A percentile compares a stretch with the other conserved stretches of the same genome.
phyloP scores from a whole-genome alignment of 2,888 invertebrate genomes.

The Phorcus lineatus region DNA sequence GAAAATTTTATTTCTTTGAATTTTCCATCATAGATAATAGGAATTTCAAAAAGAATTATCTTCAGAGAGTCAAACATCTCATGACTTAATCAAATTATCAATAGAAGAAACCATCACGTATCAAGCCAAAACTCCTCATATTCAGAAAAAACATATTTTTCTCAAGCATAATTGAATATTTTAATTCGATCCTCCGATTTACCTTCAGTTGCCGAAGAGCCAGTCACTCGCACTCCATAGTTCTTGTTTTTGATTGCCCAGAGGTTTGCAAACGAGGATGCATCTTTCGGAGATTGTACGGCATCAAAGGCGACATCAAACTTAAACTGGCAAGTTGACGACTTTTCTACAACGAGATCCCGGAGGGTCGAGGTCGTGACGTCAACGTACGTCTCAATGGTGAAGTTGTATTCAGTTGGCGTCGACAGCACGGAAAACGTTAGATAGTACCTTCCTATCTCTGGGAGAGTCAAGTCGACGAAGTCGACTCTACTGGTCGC shows the following conservation, averaged over 20 bases:
- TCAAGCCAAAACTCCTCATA: too few relatives aligned
- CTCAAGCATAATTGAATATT: too few relatives aligned
- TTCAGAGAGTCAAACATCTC: too few relatives aligned
- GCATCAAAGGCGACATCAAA: constrained; percentile 50
- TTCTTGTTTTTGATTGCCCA: constrained; percentile 30
- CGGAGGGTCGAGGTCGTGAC: constrained; percentile 41
- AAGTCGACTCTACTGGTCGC: constrained; percentile 46
- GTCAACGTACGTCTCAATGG: constrained; percentile 41
- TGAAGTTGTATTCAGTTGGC: constrained; percentile 52
- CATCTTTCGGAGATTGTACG: constrained; percentile 36
- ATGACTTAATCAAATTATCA: too few relatives aligned
- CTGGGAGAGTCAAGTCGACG: constrained; percentile 43
- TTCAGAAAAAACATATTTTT: too few relatives aligned
- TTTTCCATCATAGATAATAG: too few relatives aligned
- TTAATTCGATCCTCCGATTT: neutral
- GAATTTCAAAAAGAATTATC: too few relatives aligned
- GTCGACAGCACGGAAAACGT: constrained; percentile 45
- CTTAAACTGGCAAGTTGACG: constrained; percentile 45
- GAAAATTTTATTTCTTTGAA: too few relatives aligned
- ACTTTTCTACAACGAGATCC: constrained; percentile 41
- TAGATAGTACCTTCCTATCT: constrained; percentile 48
- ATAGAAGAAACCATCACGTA: too few relatives aligned
- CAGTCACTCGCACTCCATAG: constrained; percentile 10
- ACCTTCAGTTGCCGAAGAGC: constrained; percentile 26
- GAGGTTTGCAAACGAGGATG: constrained; percentile 32